A percentile compares a stretch with the other conserved stretches of the same genome.
Conservation (phyloP, 2,113 vertebrate species). For the Tachysurus fulvidraco region DNA sequence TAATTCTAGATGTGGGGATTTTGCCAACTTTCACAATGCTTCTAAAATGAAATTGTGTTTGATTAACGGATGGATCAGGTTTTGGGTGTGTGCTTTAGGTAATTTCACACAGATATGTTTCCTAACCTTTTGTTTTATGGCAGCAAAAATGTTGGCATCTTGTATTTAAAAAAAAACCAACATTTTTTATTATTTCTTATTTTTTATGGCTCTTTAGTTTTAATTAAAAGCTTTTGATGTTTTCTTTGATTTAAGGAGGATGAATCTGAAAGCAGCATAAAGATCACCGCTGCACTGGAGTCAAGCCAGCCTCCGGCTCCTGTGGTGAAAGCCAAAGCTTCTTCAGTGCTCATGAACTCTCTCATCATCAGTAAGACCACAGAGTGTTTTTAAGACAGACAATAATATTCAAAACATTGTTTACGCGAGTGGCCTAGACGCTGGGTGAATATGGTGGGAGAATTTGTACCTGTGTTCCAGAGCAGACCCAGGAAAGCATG, state of each 20-base stretch:
- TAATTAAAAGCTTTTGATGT: not conserved
- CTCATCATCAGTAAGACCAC: slow-evolving; percentile 88
- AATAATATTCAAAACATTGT: not conserved
- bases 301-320: slow-evolving; percentile 70
- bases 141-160: not conserved
- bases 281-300: slow-evolving; percentile 56
- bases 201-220: not conserved
- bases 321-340: slow-evolving; percentile 91
- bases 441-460: not conserved
- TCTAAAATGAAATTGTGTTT: not conserved
- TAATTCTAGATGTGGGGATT: not conserved
- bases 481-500: slow-evolving; percentile 89
- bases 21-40: not conserved
- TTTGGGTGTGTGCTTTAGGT: not conserved
- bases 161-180: not conserved
- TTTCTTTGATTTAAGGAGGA: slow-evolving; percentile 71
- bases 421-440: no score
- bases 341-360: slow-evolving; percentile 87
- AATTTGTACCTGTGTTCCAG: slow-evolving; percentile 67
- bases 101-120: not conserved
- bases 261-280: slow-evolving; percentile 67
- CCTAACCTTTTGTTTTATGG: not conserved
- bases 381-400: not conserved
- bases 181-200: no score
- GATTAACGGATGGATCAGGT: not conserved